Conservation (phyloP, 1,140 invertebrate species). For the Brachionus manjavacas region DNA sequence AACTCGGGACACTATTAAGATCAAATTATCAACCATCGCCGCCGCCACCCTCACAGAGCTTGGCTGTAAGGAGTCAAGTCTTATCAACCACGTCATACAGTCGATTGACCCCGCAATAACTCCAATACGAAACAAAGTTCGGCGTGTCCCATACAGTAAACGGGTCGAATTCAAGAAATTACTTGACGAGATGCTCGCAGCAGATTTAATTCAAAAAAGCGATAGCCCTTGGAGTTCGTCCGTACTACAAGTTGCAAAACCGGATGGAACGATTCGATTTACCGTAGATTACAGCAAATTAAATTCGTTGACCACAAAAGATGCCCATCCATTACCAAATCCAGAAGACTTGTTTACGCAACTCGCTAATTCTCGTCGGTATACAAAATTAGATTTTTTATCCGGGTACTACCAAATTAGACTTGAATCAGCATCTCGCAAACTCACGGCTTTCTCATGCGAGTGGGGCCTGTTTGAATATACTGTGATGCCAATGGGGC, state of each 20-base stretch:
- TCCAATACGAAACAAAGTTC: not conserved
- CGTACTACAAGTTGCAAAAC: not conserved
- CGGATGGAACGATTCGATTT: no score
- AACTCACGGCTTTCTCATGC: not conserved
- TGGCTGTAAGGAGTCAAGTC: not conserved
- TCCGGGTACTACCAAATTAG: not conserved
- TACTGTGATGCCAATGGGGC: constrained; percentile 44
- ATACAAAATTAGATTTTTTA: not conserved
- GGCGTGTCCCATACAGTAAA: not conserved
- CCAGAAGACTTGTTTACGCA: not conserved
- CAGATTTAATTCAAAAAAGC: not conserved
- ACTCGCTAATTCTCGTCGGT: not conserved
- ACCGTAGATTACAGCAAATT: no score
- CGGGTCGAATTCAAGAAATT: not conserved
- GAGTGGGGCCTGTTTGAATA: not conserved
- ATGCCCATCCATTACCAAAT: not conserved
- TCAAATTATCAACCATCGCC: not conserved
- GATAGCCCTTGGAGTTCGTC: not conserved
- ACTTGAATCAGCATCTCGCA: not conserved
- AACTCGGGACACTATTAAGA: not conserved
- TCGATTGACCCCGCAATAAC: not conserved
- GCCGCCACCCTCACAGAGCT: not conserved
- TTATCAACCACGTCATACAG: not conserved
- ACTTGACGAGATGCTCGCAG: not conserved
- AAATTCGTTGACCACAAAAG: not conserved